These are phyloP conservation scores for Thymelicus sylvestris DNA, from an alignment of 2,888 invertebrate genomes.

Conservation along the genomic window DNA sequence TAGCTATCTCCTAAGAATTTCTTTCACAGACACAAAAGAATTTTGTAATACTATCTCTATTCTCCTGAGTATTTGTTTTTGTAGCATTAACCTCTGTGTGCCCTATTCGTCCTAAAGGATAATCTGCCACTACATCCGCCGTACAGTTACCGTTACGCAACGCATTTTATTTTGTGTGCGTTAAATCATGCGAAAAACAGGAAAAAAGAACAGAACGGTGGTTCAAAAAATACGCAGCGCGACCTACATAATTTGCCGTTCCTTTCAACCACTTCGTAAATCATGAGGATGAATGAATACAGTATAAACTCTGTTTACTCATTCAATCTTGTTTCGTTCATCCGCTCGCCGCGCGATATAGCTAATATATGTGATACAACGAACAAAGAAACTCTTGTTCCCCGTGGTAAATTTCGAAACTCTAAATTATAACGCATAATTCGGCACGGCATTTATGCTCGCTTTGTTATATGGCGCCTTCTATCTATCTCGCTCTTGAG, in stretches of 20 bases:
- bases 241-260: conserved; percentile 15
- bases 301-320: conserved; percentile 9
- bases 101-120: not conserved
- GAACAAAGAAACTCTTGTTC: conserved; percentile 27
- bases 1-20: too few species aligned
- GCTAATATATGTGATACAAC: conserved; percentile 11
- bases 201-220: conserved; percentile 1
- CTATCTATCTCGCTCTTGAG: conserved; percentile 37
- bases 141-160: not conserved
- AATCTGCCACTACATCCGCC: conserved; percentile 1
- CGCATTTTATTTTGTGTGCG: not conserved
- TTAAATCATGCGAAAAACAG: not conserved
- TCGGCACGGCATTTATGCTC: conserved; percentile 25
- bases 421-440: conserved; percentile 29
- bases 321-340: conserved; percentile 21
- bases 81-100: not conserved
- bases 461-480: conserved; percentile 34
- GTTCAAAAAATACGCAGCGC: conserved; percentile 15
- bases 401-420: conserved; percentile 6
- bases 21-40: not conserved
- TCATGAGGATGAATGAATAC: conserved; percentile 17
- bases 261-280: conserved; percentile 15
- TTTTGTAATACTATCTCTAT: not conserved
- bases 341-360: not conserved
- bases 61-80: not conserved